phyloP scores from a whole-genome alignment of 2,113 vertebrate species.

The Paedocypris sp. region DNA sequence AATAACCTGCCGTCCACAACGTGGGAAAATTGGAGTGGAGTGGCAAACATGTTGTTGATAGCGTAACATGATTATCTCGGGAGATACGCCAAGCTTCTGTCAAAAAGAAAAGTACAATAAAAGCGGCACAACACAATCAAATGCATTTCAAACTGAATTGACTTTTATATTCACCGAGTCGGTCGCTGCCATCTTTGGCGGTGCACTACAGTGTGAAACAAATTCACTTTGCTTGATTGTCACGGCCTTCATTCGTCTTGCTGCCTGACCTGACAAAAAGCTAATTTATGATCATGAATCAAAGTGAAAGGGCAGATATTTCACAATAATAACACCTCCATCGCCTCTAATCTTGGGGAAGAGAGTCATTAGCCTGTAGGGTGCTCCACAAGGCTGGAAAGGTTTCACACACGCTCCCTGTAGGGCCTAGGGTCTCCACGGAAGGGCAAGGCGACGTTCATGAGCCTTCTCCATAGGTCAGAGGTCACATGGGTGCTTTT shows the following conservation, averaged over 20 bases:
- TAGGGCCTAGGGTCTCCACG: constrained; percentile 6
- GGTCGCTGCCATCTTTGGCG: not conserved
- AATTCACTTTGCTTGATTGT: constrained; percentile 5
- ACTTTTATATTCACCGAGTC: not conserved
- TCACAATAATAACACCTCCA: constrained; percentile 5
- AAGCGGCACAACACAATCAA: not conserved
- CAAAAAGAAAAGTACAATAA: not conserved
- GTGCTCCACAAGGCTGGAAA: not conserved
- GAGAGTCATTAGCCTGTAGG: constrained; percentile 1
- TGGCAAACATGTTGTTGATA: not conserved
- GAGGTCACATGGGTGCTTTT: constrained; percentile 37
- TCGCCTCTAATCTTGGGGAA: not conserved
- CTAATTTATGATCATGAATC: constrained; percentile 23
- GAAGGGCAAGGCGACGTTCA: not conserved
- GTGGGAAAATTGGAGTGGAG: too few species aligned
- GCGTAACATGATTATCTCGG: not conserved
- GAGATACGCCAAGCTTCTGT: too few species aligned
- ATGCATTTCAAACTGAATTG: not conserved
- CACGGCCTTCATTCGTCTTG: constrained; percentile 7
- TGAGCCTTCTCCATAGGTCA: constrained; percentile 29
- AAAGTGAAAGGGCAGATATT: constrained; percentile 20
- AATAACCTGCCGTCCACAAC: too few species aligned
- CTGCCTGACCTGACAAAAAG: constrained; percentile 11
- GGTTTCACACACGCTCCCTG: not conserved
- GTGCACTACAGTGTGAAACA: not conserved